Evolutionary conservation across 2,113 vertebrate species (phyloP).

Genomic region (Lophura nycthemera): DNA sequence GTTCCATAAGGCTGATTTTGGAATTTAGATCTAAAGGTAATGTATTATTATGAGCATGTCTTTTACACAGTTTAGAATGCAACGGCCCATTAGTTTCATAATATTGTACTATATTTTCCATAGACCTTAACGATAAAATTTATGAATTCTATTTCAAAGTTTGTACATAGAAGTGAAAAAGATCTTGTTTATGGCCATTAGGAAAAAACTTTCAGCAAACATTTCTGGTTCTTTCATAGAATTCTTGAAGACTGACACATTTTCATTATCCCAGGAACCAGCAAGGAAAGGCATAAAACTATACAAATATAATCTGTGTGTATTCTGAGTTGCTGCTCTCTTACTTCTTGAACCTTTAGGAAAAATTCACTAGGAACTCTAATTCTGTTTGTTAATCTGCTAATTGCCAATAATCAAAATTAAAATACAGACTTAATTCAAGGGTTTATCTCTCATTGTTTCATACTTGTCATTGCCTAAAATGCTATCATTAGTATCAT

Average conservation of each 20-base stretch:
- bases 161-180: background rate
- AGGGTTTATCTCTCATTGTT: background rate
- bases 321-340: background rate
- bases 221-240: slow-evolving; percentile 2
- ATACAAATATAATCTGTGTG: background rate
- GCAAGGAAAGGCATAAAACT: background rate
- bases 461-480: background rate
- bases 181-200: background rate
- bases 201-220: slow-evolving; percentile 26
- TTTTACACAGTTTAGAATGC: background rate
- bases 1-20: background rate
- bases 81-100: background rate
- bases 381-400: background rate
- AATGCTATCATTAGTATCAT: background rate
- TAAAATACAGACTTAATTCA: background rate
- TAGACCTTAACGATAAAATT: slow-evolving; percentile 19
- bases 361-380: background rate
- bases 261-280: background rate
- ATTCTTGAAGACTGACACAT: background rate
- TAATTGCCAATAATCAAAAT: background rate
- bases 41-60: background rate
- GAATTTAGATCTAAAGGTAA: background rate
- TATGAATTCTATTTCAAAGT: background rate
- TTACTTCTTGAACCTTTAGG: background rate
- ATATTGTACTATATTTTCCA: slow-evolving; percentile 25